These are phyloP conservation scores for Chrysolina haemoptera DNA, from an alignment of 2,888 invertebrate species.

Conservation along the genomic window DNA sequence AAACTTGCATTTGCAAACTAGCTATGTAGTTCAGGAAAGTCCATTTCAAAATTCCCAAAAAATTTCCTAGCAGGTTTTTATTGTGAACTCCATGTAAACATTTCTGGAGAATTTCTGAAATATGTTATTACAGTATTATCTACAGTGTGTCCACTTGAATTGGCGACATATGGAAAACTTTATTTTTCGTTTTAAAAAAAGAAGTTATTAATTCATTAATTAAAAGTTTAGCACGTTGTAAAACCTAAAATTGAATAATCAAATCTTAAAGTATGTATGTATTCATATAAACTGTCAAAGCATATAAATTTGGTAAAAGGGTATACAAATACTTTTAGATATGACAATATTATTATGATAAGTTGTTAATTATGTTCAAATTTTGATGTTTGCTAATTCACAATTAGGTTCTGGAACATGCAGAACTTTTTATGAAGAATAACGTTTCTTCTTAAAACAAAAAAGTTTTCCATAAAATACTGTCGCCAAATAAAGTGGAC, in stretches of 20 bases:
- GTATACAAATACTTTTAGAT: slow-evolving; percentile 2
- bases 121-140: no score
- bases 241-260: slow-evolving; percentile 1
- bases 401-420: neutral
- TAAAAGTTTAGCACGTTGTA: neutral
- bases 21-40: slow-evolving; percentile 1
- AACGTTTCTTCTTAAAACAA: neutral
- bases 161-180: slow-evolving; percentile 16
- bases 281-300: neutral
- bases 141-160: slow-evolving; percentile 2
- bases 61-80: neutral
- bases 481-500: no score
- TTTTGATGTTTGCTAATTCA: slow-evolving; percentile 1
- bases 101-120: neutral
- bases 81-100: neutral
- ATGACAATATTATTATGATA: neutral
- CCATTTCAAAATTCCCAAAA: slow-evolving; percentile 5
- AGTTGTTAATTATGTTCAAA: neutral
- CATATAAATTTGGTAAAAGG: neutral
- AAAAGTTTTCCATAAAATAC: neutral
- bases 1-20: slow-evolving; percentile 1
- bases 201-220: neutral
- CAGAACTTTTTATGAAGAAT: neutral
- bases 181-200: slow-evolving; percentile 8
- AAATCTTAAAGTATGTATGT: no score